Percentiles rank a stretch among this genome's conserved stretches.
These are phyloP conservation scores for Onychostruthus taczanowskii DNA, from an alignment of 2,113 vertebrate genomes.

Conservation along the genomic window DNA sequence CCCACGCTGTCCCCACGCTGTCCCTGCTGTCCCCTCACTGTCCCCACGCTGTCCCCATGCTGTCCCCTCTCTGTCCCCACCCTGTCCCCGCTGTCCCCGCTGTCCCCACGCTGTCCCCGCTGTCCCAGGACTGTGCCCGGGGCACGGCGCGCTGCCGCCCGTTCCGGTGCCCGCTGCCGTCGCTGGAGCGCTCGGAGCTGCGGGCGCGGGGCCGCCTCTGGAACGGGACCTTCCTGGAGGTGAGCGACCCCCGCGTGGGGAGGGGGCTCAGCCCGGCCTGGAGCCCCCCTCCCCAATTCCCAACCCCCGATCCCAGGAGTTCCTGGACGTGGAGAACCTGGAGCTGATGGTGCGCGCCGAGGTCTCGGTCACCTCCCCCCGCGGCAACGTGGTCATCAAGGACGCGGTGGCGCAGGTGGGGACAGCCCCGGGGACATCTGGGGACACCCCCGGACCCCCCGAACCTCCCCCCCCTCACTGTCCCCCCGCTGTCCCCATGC, in stretches of 20 bases:
- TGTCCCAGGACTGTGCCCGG: conserved; percentile 81
- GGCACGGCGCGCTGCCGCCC: conserved; percentile 82
- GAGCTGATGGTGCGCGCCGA: conserved; percentile 86
- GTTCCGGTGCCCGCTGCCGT: conserved; percentile 86
- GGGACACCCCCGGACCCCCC: too few relatives aligned
- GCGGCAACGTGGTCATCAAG: conserved; percentile 84
- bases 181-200: conserved; percentile 82
- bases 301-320: conserved; percentile 75
- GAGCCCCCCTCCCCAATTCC: not conserved
- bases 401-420: conserved; percentile 78
- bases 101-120: not conserved
- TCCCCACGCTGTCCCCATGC: too few relatives aligned
- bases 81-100: too few relatives aligned
- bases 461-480: too few relatives aligned
- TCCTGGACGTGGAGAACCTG: conserved; percentile 70
- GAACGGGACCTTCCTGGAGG: conserved; percentile 95
- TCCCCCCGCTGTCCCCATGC: too few relatives aligned
- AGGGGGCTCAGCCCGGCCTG: not conserved
- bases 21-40: not conserved
- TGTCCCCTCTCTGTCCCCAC: too few relatives aligned
- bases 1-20: not conserved
- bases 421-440: too few relatives aligned
- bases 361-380: conserved; percentile 87
- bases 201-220: conserved; percentile 85
- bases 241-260: not conserved